These are phyloP conservation scores for Gallinago paraguaiae DNA, from an alignment of 2,113 vertebrate species.

Conservation along the genomic window DNA sequence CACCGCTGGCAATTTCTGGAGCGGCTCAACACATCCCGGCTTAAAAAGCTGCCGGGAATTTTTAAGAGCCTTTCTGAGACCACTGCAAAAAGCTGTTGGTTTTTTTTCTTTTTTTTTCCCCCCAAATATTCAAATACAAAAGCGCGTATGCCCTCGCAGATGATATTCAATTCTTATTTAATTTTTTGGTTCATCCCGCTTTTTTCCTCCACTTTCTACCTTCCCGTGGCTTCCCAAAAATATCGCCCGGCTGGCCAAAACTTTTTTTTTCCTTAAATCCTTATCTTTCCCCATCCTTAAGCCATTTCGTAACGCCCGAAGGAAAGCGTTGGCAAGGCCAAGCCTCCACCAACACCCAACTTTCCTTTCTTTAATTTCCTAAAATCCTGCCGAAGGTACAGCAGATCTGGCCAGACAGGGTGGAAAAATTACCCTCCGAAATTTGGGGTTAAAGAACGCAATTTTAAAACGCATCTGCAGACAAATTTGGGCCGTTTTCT, in stretches of 20 bases:
- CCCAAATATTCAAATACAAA: not conserved
- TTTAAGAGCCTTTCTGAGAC: not conserved
- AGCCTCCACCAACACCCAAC: accelerated
- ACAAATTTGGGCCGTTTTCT: not conserved
- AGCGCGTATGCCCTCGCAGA: accelerated
- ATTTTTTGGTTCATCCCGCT: not conserved
- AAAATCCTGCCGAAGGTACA: not conserved
- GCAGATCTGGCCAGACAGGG: not conserved
- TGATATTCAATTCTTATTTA: not conserved
- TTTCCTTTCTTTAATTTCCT: not conserved
- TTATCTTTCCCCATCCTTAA: not conserved
- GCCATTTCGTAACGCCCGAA: not conserved
- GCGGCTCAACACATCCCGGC: not conserved
- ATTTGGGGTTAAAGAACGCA: not conserved
- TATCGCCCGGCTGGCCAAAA: not conserved
- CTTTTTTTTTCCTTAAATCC: not conserved
- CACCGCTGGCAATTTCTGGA: not conserved
- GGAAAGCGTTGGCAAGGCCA: not conserved
- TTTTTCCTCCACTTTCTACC: not conserved
- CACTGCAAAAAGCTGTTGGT: too few species aligned
- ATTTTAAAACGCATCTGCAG: not conserved
- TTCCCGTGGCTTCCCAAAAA: not conserved
- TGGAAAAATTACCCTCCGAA: not conserved
- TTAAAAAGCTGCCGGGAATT: not conserved
- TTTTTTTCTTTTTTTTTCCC: too few species aligned